Evolutionary conservation across 2,888 invertebrate species (phyloP).

Genomic region (Acrocyrtus sp.): DNA sequence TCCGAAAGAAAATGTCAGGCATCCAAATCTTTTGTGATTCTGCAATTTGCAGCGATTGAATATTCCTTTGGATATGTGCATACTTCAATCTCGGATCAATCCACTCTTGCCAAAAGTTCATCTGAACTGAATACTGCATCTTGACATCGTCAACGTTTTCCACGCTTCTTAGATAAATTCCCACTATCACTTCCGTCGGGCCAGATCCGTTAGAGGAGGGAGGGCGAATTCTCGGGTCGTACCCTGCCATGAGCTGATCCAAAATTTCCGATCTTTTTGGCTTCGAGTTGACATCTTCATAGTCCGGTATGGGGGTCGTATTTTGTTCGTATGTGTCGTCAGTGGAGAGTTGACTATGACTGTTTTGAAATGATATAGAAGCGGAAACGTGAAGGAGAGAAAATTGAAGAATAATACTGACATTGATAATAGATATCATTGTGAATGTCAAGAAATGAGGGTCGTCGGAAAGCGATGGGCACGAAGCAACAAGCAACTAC

Average conservation of each 20-base stretch:
- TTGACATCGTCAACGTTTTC: conserved; percentile 55
- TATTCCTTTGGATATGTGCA: conserved; percentile 39
- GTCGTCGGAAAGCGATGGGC: too few relatives aligned
- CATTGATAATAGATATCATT: too few relatives aligned
- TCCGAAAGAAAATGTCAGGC: conserved; percentile 59
- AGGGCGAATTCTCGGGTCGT: conserved; percentile 91
- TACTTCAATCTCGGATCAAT: conserved; percentile 52
- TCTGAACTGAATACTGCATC: conserved; percentile 57
- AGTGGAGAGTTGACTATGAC: too few relatives aligned
- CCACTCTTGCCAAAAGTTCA: conserved; percentile 60
- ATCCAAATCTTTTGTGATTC: conserved; percentile 49
- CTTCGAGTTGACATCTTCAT: conserved; percentile 85
- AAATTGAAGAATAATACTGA: too few relatives aligned
- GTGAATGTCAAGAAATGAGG: too few relatives aligned
- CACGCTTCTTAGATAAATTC: conserved; percentile 49
- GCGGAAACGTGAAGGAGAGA: too few relatives aligned
- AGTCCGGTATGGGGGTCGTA: conserved; percentile 29
- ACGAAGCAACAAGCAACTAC: too few relatives aligned
- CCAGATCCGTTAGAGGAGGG: conserved; percentile 75
- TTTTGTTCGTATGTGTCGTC: not conserved
- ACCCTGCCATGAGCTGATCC: conserved; percentile 90
- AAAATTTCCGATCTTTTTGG: conserved; percentile 93
- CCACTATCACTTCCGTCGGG: conserved; percentile 33
- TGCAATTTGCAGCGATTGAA: conserved; percentile 44
- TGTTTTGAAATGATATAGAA: too few relatives aligned